Evolutionary conservation across 2,113 vertebrate genomes (phyloP), one percentile per base, ranked within the genome.

Genomic region (Entelurus aequoreus): DNA sequence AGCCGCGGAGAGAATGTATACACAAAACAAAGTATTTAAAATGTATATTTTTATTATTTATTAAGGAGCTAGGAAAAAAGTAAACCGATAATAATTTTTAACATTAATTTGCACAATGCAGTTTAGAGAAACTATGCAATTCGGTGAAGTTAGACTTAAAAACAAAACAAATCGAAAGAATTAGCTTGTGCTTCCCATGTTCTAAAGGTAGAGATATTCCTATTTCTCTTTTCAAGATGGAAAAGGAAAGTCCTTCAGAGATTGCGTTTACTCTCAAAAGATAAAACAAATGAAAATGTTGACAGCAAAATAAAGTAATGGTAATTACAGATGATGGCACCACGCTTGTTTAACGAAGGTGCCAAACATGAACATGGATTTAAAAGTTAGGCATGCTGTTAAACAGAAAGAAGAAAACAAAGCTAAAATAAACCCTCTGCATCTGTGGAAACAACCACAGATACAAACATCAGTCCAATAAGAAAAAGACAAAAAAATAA

Each of bases 21-120:
- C 38, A 57, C n/a, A 44, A 19, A 42, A 42, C n/a, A 38, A 42
- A 46, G 42, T 46, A 69, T 88, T 88, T 86, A 86, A 91, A 91
- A 77, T 82, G 80, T 71, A 87, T 79, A 84, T 78, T 82, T 84
- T 85, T 84, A 76, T 90, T 91, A 86, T 54, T 88, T 81, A 71
- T 79, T 83, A 68, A 81, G 74, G 85, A 63, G 68, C 87, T 87
- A 71, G 62, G 87, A 82, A 88, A 79, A 88, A 88, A 78, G 72
- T 78, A 81, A 90, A 85, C 75, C 76, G 85, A 56, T 28, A 88
- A 89, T 74, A 77, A 79, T 79, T 60, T 64, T 77, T 19, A 84
- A 82, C 71, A 84, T 68, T 76, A 74, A 62, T 77, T 79, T 85
- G 69, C 82, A 90, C 78, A 86, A 77, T 82, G 72, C 66, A 65